These are phyloP conservation scores for Microctenopoma stevenorrisi DNA, from an alignment of 2,797 vertebrate genomes.

Conservation along the genomic window DNA sequence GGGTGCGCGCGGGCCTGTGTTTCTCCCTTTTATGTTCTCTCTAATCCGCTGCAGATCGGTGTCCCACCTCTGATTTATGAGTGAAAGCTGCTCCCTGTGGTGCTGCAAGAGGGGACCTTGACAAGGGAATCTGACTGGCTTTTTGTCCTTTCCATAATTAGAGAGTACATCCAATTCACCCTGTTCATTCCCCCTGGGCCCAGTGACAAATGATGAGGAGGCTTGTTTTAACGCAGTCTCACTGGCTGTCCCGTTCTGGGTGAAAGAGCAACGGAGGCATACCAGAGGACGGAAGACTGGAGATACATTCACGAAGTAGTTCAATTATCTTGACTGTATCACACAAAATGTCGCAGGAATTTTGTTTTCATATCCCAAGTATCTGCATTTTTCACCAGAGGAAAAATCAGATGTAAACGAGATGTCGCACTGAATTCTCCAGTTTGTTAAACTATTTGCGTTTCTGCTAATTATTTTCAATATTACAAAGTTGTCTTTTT, in stretches of 20 bases:
- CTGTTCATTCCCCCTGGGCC: conserved; percentile 77
- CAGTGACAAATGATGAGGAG: conserved; percentile 74
- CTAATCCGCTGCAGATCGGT: conserved; percentile 57
- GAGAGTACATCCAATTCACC: conserved; percentile 77
- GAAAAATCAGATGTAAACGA: conserved; percentile 5
- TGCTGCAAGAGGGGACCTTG: conserved; percentile 68
- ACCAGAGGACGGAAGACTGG: conserved; percentile 30
- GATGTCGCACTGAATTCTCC: conserved; percentile 15
- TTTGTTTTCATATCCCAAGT: conserved; percentile 3
- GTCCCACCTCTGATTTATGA: conserved; percentile 68
- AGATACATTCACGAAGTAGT: conserved; percentile 22
- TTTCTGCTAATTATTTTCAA: neutral
- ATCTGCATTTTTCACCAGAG: conserved; percentile 13
- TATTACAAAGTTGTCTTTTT: neutral
- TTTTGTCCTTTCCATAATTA: conserved; percentile 83
- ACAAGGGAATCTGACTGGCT: conserved; percentile 71
- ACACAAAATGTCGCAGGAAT: conserved; percentile 22
- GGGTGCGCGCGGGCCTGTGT: conserved; percentile 41
- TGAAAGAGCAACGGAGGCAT: conserved; percentile 49
- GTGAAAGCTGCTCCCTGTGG: conserved; percentile 53
- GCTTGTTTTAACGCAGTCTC: conserved; percentile 62
- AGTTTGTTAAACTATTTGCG: conserved; percentile 1
- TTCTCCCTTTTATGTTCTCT: conserved; percentile 59
- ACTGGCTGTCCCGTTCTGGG: conserved; percentile 52
- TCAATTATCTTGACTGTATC: conserved; percentile 24